Conservation (phyloP, 2,888 invertebrate species). For the Anthoptus insignis region DNA sequence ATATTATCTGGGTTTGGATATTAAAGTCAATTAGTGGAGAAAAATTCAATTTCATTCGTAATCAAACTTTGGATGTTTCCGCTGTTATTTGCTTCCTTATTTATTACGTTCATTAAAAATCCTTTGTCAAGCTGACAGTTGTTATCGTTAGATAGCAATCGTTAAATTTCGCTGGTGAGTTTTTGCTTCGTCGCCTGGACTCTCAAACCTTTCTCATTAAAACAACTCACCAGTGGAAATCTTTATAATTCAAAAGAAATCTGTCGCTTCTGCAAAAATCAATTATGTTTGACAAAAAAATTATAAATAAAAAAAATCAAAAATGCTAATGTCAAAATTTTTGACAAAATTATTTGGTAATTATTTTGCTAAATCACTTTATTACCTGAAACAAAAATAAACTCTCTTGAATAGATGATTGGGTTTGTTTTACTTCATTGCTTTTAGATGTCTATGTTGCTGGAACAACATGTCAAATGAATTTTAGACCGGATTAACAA, state of each 20-base stretch:
- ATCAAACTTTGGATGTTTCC: not conserved
- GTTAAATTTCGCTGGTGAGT: too few relatives aligned
- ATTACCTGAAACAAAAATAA: not conserved
- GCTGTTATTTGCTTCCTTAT: not conserved
- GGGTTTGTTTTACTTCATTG: not conserved
- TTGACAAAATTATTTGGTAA: not conserved
- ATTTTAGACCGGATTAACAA: slow-evolving; percentile 25
- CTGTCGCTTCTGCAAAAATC: too few relatives aligned
- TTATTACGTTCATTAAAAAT: not conserved
- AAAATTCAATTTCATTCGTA: not conserved
- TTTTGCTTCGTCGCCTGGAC: too few relatives aligned
- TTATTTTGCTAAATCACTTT: not conserved
- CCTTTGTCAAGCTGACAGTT: too few relatives aligned
- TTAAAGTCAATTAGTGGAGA: not conserved
- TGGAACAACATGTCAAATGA: slow-evolving; percentile 19
- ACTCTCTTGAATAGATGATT: not conserved
- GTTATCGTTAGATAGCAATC: too few relatives aligned
- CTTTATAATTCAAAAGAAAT: too few relatives aligned
- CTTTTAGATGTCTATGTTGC: not conserved
- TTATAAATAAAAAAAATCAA: too few relatives aligned
- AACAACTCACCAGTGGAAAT: too few relatives aligned
- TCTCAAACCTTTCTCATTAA: too few relatives aligned
- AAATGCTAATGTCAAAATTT: too few relatives aligned
- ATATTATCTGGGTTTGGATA: slow-evolving; percentile 28
- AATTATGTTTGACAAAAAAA: too few relatives aligned